Conservation (phyloP, 1,140 invertebrate species). For the Caenorhabditis latens region DNA sequence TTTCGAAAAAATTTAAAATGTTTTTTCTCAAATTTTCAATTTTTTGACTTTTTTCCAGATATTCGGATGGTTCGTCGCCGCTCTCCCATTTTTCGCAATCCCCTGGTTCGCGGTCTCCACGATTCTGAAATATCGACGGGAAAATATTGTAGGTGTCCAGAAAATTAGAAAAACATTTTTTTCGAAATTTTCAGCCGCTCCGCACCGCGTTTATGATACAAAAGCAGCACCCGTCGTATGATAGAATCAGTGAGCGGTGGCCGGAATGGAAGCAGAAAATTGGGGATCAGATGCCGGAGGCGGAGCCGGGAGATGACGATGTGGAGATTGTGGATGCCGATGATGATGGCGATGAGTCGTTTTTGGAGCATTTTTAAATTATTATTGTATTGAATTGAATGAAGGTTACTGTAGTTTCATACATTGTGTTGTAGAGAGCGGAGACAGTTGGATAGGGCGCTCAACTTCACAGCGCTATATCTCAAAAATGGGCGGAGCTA, state of each 20-base stretch:
- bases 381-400: no score
- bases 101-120: not conserved
- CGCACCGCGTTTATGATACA: slow-evolving; percentile 16
- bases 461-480: no score
- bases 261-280: slow-evolving; percentile 39
- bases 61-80: slow-evolving; percentile 11
- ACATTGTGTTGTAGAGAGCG: no score
- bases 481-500: no score
- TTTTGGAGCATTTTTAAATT: not conserved
- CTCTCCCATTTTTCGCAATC: slow-evolving; percentile 14
- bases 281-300: slow-evolving; percentile 15
- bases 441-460: no score
- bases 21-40: not conserved
- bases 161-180: not conserved
- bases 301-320: slow-evolving; percentile 10
- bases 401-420: no score
- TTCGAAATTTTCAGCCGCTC: not conserved
- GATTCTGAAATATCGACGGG: not conserved
- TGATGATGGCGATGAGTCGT: not conserved
- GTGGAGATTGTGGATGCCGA: not conserved
- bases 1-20: not conserved
- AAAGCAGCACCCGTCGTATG: slow-evolving; percentile 30
- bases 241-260: not conserved
- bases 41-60: not conserved
- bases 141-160: not conserved